Conservation (phyloP, 2,797 vertebrate species). For the Poliocrania exsul region DNA sequence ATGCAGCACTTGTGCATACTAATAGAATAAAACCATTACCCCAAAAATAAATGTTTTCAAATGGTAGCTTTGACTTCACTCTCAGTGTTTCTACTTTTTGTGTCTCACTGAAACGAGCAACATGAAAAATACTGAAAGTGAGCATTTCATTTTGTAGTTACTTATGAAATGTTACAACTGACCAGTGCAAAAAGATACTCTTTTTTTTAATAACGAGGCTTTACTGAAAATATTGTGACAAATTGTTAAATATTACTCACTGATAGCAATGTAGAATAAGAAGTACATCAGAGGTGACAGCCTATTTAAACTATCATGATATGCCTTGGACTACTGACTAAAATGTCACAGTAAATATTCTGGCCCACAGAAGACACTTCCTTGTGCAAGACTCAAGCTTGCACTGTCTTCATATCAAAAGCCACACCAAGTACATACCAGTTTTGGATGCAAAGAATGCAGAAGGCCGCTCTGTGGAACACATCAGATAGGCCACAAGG, state of each 20-base stretch:
- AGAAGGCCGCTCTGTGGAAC: not conserved
- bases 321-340: not conserved
- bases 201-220: not conserved
- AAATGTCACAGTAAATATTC: not conserved
- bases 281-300: not conserved
- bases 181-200: not conserved
- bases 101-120: not conserved
- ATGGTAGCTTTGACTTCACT: not conserved
- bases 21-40: constrained; percentile 45
- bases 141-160: not conserved
- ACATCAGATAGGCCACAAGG: not conserved
- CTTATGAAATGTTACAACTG: not conserved
- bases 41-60: constrained; percentile 56
- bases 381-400: not conserved
- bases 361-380: not conserved
- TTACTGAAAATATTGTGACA: not conserved
- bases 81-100: not conserved
- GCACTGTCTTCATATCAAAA: not conserved
- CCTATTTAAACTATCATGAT: not conserved
- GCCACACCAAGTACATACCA: not conserved
- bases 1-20: constrained; percentile 68
- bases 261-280: not conserved
- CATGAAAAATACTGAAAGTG: not conserved
- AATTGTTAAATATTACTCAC: not conserved
- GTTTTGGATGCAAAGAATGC: not conserved